A percentile compares a stretch with the other conserved stretches of the same genome.
These are phyloP conservation scores for Matsumyia berberina DNA, from an alignment of 2,888 invertebrate genomes.

Conservation along the genomic window DNA sequence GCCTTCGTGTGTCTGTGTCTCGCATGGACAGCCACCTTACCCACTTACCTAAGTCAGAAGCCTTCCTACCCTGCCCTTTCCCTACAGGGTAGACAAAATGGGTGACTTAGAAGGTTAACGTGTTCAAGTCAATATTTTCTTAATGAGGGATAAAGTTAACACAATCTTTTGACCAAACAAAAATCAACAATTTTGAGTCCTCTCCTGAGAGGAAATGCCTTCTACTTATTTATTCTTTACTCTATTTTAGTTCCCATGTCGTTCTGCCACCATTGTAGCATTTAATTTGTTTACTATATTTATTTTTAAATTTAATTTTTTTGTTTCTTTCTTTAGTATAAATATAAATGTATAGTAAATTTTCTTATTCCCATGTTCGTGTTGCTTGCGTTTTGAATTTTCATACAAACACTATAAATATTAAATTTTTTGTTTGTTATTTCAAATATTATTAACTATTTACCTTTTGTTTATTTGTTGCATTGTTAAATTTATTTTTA, in stretches of 20 bases:
- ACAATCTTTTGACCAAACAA: background rate
- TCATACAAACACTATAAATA: conserved; percentile 57
- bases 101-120: too few species aligned
- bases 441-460: conserved; percentile 48
- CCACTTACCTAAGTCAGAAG: too few species aligned
- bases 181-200: background rate
- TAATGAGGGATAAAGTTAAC: too few species aligned
- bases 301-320: conserved; percentile 30
- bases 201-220: background rate
- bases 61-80: too few species aligned
- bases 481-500: conserved; percentile 45
- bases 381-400: conserved; percentile 48
- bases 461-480: conserved; percentile 47
- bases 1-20: too few species aligned
- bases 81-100: too few species aligned
- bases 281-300: conserved; percentile 25
- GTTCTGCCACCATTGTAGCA: conserved; percentile 23
- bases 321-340: conserved; percentile 46
- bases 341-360: conserved; percentile 76
- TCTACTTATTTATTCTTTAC: conserved; percentile 1
- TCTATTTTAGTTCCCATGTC: conserved; percentile 54
- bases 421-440: conserved; percentile 20
- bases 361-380: conserved; percentile 67
- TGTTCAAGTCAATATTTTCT: too few species aligned
- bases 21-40: too few species aligned